Evolutionary conservation across 1,140 invertebrate species (phyloP).

Genomic region (Pogonus chalceus): DNA sequence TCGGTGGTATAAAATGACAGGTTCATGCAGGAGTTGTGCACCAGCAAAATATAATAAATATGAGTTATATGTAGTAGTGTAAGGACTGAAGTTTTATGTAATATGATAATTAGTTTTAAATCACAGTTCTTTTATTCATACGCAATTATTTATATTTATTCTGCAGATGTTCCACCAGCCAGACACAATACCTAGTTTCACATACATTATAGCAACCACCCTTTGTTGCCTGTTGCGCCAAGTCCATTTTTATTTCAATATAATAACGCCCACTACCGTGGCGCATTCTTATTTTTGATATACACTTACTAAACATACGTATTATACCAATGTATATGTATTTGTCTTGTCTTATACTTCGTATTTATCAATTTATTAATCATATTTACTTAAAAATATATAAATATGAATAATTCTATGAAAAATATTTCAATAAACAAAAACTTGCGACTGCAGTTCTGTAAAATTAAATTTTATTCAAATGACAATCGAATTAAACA

Average conservation of each 20-base stretch:
- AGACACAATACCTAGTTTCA: background rate
- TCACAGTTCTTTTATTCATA: slow-evolving; percentile 1
- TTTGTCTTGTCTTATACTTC: too few relatives aligned
- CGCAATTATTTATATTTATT: slow-evolving; percentile 8
- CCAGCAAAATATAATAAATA: background rate
- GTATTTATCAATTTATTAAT: too few relatives aligned
- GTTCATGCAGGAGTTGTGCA: background rate
- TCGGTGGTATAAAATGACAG: background rate
- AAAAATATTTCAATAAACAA: too few relatives aligned
- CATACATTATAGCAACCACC: background rate
- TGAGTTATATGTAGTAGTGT: too few relatives aligned
- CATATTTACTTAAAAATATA: too few relatives aligned
- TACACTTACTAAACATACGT: too few relatives aligned
- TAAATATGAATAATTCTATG: too few relatives aligned
- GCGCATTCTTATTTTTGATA: background rate
- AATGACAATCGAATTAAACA: too few relatives aligned
- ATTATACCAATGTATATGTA: too few relatives aligned
- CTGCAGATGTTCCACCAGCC: background rate
- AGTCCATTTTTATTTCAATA: background rate
- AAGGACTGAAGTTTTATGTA: slow-evolving; percentile 7
- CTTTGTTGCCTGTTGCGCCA: background rate
- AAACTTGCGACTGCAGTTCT: too few relatives aligned
- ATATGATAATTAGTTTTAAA: slow-evolving; percentile 7
- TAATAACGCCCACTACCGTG: background rate
- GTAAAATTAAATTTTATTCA: too few relatives aligned